These are phyloP conservation scores for Desmophyllum pertusum DNA, from an alignment of 92 coral and sea anemone species.

Conservation along the genomic window DNA sequence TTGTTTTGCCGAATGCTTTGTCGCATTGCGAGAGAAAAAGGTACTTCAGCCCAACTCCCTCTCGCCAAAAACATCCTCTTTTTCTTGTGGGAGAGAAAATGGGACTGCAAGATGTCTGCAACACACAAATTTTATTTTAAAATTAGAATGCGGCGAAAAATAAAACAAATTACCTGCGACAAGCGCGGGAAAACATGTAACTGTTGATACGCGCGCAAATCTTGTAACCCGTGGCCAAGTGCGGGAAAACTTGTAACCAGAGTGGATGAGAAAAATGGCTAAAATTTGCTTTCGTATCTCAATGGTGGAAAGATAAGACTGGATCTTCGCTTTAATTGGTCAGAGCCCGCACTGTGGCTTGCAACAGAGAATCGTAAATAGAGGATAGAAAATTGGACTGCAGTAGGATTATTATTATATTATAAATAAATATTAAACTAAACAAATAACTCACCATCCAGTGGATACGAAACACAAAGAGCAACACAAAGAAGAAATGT, in stretches of 20 bases:
- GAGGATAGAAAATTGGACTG: too few species aligned
- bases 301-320: not conserved
- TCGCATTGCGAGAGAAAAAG: not conserved
- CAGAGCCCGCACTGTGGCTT: too few species aligned
- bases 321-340: not conserved
- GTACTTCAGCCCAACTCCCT: not conserved
- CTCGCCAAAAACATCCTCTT: not conserved
- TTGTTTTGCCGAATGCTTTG: too few species aligned
- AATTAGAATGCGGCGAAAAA: not conserved
- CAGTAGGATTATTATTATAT: too few species aligned
- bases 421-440: not conserved
- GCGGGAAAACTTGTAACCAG: not conserved
- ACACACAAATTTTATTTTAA: not conserved
- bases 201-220: too few species aligned
- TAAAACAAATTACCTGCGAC: too few species aligned
- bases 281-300: not conserved
- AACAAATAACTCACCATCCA: slow-evolving; percentile 4
- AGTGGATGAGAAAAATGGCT: too few species aligned
- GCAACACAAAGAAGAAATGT: slow-evolving; percentile 6
- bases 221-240: not conserved
- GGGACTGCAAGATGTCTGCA: not conserved
- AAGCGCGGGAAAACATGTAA: not conserved
- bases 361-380: too few species aligned
- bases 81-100: not conserved
- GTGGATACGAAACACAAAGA: not conserved